Conservation (phyloP, 1,140 invertebrate species). For the Asbolus verrucosus region DNA sequence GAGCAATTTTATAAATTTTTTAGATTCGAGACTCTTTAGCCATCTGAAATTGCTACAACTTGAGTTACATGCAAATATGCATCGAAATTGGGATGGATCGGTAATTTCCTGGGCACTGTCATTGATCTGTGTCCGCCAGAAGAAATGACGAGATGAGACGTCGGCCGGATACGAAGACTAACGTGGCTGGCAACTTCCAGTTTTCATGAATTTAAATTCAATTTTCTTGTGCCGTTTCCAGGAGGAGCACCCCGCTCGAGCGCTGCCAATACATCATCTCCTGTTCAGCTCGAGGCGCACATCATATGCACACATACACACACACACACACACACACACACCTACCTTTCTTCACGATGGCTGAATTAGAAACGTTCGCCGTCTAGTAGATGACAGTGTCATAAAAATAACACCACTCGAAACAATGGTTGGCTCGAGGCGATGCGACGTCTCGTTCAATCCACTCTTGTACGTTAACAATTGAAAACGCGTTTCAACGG, state of each 20-base stretch:
- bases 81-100: too few relatives aligned
- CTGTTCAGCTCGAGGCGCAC: slow-evolving; percentile 55
- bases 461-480: not conserved
- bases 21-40: too few relatives aligned
- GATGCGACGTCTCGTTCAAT: not conserved
- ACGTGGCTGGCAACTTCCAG: slow-evolving; percentile 59
- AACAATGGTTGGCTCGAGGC: slow-evolving; percentile 27
- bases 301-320: slow-evolving; percentile 51
- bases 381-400: slow-evolving; percentile 48
- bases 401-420: slow-evolving; percentile 53
- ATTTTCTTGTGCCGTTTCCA: slow-evolving; percentile 60
- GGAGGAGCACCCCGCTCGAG: slow-evolving; percentile 48
- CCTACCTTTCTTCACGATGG: slow-evolving; percentile 45
- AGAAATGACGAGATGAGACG: too few relatives aligned
- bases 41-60: too few relatives aligned
- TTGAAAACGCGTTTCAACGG: not conserved
- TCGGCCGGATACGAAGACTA: slow-evolving; percentile 37
- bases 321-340: too few relatives aligned
- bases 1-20: too few relatives aligned
- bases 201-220: slow-evolving; percentile 66
- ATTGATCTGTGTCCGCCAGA: too few relatives aligned
- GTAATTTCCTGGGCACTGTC: too few relatives aligned
- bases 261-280: slow-evolving; percentile 64
- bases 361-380: slow-evolving; percentile 49
- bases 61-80: too few relatives aligned